Evolutionary conservation across 2,797 vertebrate genomes (phyloP).

Genomic region (Rhinichthys osculus): DNA sequence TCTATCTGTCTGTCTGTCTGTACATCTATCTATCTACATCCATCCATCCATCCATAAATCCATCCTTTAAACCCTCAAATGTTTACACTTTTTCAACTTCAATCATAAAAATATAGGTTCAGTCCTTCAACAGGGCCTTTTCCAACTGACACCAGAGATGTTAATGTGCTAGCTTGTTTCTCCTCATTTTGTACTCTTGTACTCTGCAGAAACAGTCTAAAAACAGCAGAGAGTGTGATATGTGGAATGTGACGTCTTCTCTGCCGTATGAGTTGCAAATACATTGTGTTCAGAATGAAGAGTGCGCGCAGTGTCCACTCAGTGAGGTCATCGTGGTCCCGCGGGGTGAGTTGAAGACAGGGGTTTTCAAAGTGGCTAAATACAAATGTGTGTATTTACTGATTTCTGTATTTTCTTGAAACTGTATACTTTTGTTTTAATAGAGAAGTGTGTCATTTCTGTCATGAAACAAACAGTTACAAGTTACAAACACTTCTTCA

Average conservation of each 20-base stretch:
- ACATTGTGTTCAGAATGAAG: slow-evolving; percentile 47
- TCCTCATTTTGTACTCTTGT: slow-evolving; percentile 3
- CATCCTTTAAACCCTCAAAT: neutral
- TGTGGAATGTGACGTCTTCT: slow-evolving; percentile 64
- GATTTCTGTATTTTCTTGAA: neutral
- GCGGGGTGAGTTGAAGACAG: slow-evolving; percentile 66
- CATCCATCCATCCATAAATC: too few species aligned
- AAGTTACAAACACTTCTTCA: neutral
- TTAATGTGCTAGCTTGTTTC: neutral
- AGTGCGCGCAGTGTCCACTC: slow-evolving; percentile 70
- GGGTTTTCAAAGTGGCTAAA: neutral
- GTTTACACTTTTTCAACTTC: neutral
- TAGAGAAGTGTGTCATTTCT: slow-evolving; percentile 2
- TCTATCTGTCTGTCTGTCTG: too few species aligned
- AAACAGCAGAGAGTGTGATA: neutral
- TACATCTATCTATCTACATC: too few species aligned
- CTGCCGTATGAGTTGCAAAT: slow-evolving; percentile 69
- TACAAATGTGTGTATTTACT: neutral
- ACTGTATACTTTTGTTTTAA: neutral
- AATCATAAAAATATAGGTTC: neutral
- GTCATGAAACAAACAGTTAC: neutral
- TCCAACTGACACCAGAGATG: neutral
- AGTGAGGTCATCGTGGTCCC: slow-evolving; percentile 66
- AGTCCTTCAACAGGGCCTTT: neutral
- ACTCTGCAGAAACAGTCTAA: slow-evolving; percentile 58